These are phyloP conservation scores for Jaculus jaculus DNA, from an alignment of 2,113 vertebrate genomes.

Conservation along the genomic window DNA sequence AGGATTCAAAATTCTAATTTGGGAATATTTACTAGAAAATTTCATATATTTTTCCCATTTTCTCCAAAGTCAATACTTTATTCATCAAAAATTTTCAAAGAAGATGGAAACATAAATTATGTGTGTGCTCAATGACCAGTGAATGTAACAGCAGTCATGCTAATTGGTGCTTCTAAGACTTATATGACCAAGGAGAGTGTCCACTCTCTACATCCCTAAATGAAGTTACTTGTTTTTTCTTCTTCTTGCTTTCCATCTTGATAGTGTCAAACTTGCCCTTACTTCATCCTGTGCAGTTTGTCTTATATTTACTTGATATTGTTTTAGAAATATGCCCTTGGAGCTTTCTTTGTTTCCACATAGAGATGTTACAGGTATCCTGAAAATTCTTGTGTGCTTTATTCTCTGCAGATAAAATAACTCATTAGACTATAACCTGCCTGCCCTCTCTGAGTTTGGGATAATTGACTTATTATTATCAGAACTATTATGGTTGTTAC, in stretches of 20 bases:
- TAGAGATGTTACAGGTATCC: constrained; percentile 61
- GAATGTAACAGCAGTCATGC: not conserved
- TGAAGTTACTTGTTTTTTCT: not conserved
- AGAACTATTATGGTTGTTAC: constrained; percentile 72
- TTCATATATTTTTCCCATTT: constrained; percentile 33
- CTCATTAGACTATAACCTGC: constrained; percentile 53
- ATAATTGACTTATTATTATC: constrained; percentile 78
- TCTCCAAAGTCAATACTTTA: not conserved
- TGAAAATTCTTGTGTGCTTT: constrained; percentile 66
- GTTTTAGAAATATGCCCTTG: constrained; percentile 62
- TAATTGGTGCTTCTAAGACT: not conserved
- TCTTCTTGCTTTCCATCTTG: not conserved
- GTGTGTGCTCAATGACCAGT: not conserved
- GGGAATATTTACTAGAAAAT: constrained; percentile 18
- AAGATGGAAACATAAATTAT: constrained; percentile 34
- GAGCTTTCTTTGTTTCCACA: constrained; percentile 48
- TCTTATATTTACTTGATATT: constrained; percentile 51
- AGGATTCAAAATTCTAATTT: constrained; percentile 25
- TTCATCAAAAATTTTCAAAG: not conserved
- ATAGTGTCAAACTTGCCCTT: constrained; percentile 19
- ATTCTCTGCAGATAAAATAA: constrained; percentile 57
- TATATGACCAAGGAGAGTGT: not conserved
- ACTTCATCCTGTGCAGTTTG: not conserved
- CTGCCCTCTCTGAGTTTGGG: constrained; percentile 61
- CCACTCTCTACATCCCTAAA: not conserved